Percentiles rank a stretch among this genome's conserved stretches.
Conservation (phyloP, 2,888 invertebrate species). For the Mesorhabditis spiculigera region DNA sequence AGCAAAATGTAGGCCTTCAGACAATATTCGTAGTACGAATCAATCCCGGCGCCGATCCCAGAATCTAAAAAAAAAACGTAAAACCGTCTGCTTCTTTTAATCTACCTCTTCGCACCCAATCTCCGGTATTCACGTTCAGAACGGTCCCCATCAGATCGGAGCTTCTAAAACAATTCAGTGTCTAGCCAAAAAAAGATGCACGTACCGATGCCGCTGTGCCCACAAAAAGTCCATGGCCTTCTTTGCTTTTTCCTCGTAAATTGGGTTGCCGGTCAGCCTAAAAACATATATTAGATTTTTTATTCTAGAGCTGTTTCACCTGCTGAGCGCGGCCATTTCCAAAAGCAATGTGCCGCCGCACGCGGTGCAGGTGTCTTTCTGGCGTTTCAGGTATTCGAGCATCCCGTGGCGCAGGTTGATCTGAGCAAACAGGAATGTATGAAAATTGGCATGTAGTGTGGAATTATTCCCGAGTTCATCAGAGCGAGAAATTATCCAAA, state of each 20-base stretch:
- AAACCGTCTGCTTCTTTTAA: constrained; percentile 9
- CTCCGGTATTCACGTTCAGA: constrained; percentile 92
- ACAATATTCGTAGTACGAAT: constrained; percentile 97
- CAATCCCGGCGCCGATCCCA: constrained; percentile 97
- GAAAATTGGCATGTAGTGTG: too few species aligned
- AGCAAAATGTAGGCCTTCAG: constrained; percentile 93
- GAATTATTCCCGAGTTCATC: constrained; percentile 26
- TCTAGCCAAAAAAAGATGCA: background rate
- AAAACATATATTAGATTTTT: constrained; percentile 10
- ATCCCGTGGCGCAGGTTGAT: constrained; percentile 59
- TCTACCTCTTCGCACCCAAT: constrained; percentile 81
- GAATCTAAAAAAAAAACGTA: constrained; percentile 68
- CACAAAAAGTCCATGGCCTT: constrained; percentile 93
- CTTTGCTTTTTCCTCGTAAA: constrained; percentile 89
- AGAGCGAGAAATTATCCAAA: constrained; percentile 7
- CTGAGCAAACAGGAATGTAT: constrained; percentile 15
- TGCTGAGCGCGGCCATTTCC: constrained; percentile 91
- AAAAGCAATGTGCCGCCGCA: constrained; percentile 96
- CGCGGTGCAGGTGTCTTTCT: constrained; percentile 74
- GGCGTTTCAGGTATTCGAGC: constrained; percentile 41
- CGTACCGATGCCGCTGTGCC: constrained; percentile 78
- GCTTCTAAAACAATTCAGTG: constrained; percentile 8
- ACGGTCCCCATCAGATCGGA: constrained; percentile 95
- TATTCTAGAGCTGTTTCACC: constrained; percentile 58
- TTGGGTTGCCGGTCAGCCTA: constrained; percentile 75